Base-by-base conservation (phyloP, 2,888 invertebrate species). In the Crepidodera aurea region DNA sequence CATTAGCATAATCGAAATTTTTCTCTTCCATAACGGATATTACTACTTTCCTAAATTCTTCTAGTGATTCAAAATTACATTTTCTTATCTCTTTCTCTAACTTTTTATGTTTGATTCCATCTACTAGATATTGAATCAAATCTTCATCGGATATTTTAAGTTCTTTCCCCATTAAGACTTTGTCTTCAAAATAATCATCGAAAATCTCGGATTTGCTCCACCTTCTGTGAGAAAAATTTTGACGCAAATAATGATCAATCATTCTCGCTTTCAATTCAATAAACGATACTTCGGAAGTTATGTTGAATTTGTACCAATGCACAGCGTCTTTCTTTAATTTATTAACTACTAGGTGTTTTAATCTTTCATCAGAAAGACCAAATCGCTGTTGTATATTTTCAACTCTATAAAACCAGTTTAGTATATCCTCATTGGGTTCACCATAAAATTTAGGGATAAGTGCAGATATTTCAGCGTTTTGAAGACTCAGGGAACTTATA, bases 141-240 rank as follows among this genome's bases (percentile, higher is more conserved):
- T 50, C 48, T 2, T 13, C 29, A 1, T 57, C 48, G 1, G 7
- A 15, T 10, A 57, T 5, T 10, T 57, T 25, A 8, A 57, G 29
- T 16, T 37, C 27, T 27, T 16, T 27, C 1, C 48, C 57, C 39
- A 50, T 39, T 1, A 29, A n/a, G 8, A 39, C 48, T 44, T 57
- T 57, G 39, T 57, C 48, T 27, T 57, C 57, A 19, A 57, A 50
- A 50, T 57, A 57, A 8, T 57, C 57, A 6, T 39, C 16, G 16
- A 57, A 57, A 37, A 22, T 6, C 15, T 57, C 37, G 1, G 22
- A 19, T 1, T 1, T n/a, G 8, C 8, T 37, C 57, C 48, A 57
- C 34, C 48, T 57, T 18, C 32, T 48, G 10, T 37, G 7, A 0
- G 13, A 8, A 12, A 57, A 57, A 57, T 50, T 13, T 18, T 16